A percentile compares a stretch with the other conserved stretches of the same genome.
Evolutionary conservation across 2,113 vertebrate species (phyloP).

Genomic region (Ariopsis seemanni): DNA sequence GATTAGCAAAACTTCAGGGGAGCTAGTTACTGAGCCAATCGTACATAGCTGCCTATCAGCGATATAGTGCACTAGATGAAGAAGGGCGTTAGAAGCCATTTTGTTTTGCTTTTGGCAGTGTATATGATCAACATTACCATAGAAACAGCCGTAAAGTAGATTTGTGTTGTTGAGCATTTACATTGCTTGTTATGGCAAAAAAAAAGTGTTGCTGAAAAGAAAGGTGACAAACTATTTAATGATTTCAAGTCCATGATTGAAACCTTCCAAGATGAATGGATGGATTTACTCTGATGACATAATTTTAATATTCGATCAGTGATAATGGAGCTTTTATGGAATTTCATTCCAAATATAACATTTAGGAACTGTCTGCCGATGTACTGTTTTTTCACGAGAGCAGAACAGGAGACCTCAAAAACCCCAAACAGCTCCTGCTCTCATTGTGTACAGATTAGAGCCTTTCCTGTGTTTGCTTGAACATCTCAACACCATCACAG

Average conservation of each 20-base stretch:
- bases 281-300: background rate
- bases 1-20: background rate
- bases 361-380: background rate
- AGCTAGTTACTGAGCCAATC: background rate
- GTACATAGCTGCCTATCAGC: background rate
- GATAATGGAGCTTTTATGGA: background rate
- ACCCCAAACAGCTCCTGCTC: background rate
- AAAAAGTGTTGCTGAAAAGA: no score
- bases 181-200: no score
- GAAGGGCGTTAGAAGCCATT: no score
- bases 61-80: background rate
- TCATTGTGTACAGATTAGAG: conserved; percentile 34
- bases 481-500: conserved; percentile 26
- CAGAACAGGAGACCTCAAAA: conserved; percentile 32
- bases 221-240: no score
- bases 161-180: background rate
- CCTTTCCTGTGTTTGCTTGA: conserved; percentile 40
- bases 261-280: background rate
- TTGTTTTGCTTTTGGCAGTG: background rate
- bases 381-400: conserved; percentile 49
- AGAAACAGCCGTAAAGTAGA: background rate
- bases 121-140: background rate
- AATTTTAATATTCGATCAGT: background rate
- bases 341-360: background rate
- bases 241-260: no score